phyloP scores from a whole-genome alignment of 1,140 invertebrate species.

The Sycophila sp. region DNA sequence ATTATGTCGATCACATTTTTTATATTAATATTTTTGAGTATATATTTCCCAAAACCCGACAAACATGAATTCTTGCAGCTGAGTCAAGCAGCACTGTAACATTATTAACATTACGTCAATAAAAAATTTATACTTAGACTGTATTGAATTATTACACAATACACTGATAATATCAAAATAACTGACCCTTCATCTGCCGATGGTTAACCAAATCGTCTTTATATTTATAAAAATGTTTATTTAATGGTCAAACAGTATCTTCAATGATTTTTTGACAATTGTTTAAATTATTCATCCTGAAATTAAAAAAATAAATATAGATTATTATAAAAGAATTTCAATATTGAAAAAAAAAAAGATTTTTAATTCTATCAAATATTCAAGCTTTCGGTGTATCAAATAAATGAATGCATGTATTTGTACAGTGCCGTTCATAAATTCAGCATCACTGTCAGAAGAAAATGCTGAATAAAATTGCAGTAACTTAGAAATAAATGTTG shows the following conservation, averaged over 20 bases:
- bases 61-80: slow-evolving; percentile 7
- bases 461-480: too few relatives aligned
- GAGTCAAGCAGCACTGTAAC: too few relatives aligned
- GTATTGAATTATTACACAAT: neutral
- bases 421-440: too few relatives aligned
- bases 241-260: neutral
- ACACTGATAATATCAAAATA: neutral
- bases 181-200: neutral
- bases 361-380: too few relatives aligned
- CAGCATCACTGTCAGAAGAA: too few relatives aligned
- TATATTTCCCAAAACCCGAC: neutral
- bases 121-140: neutral
- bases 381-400: too few relatives aligned
- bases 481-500: too few relatives aligned
- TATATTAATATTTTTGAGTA: slow-evolving; percentile 5
- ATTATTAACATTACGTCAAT: too few relatives aligned
- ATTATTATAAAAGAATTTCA: too few relatives aligned
- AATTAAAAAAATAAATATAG: slow-evolving; percentile 50
- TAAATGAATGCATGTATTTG: too few relatives aligned
- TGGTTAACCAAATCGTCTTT: neutral
- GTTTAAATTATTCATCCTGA: slow-evolving; percentile 47
- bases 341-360: too few relatives aligned
- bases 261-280: neutral
- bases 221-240: neutral
- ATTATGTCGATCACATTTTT: neutral